Base-by-base conservation (phyloP, 2,113 vertebrate genomes). In the Prolemur simus region DNA sequence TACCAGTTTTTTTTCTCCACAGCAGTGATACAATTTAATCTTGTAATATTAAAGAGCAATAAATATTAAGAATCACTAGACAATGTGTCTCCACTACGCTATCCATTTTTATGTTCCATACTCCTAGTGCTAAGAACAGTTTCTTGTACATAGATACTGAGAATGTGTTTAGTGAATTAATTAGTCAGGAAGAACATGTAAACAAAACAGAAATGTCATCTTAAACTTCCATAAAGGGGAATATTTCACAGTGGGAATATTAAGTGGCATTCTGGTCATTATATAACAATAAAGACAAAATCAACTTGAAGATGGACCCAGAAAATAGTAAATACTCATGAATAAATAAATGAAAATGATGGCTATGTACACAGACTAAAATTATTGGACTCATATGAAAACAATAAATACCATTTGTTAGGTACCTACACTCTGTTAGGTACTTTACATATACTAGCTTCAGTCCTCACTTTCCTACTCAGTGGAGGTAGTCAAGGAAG, bases 201-300 rank as follows among this genome's bases (percentile, higher is more conserved):
- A 94, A 63, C n/a, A 87, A 90, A 89, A 58, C 12, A 87, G n/a
- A 87, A 94, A 81, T 88, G n/a, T 6, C 56, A 80, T 66, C 37
- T 84, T 73, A 84, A 17, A 42, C 21, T 88, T 68, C 20, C 12
- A 87, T 56, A 58, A 77, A 87, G 17, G 54, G 9, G n/a, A 52
- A 78, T 42, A 63, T 78, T 69, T 45, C n/a, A 71, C 23, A 25
- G 20, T 56, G 71, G 54, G 17, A 96, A 64, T 86, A 58, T 42
- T 73, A 39, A 95, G 56, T 58, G 29, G 25, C 25, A 89, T 74
- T 78, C n/a, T 42, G 25, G 20, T 49, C 34, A 68, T 80, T 88
- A 49, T 6, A 21, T 71, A 86, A 74, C 32, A 63, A 84, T 84
- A 66, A 94, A 87, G 91, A 73, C 21, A 37, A 54, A 78, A 77